Conservation (phyloP, 35 echinoderm and acorn worm genomes). For the Heliocidaris erythrogramma region DNA sequence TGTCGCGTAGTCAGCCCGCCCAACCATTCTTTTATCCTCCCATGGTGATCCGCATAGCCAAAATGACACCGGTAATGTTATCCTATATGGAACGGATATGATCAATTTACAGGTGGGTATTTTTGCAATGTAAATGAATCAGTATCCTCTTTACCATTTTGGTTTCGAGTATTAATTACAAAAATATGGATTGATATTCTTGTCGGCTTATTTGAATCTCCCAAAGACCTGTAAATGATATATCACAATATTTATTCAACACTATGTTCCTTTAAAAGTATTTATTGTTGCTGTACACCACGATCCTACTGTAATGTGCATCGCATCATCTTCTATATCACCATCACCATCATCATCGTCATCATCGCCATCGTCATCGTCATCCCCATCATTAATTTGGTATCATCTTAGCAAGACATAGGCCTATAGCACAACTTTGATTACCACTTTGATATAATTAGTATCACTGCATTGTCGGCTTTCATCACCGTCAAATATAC, state of each 20-base stretch:
- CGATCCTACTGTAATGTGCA: too few relatives aligned
- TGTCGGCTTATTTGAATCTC: not conserved
- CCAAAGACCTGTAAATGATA: not conserved
- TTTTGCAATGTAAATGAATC: too few relatives aligned
- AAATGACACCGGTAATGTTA: not conserved
- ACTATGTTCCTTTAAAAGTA: not conserved
- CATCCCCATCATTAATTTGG: too few relatives aligned
- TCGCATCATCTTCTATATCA: too few relatives aligned
- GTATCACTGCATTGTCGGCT: not conserved
- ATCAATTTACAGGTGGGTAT: not conserved
- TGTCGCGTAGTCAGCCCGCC: too few relatives aligned
- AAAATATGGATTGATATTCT: conserved; percentile 3
- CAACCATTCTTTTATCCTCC: not conserved
- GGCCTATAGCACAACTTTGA: too few relatives aligned
- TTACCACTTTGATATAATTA: too few relatives aligned
- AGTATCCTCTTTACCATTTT: not conserved
- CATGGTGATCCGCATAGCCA: not conserved
- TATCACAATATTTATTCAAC: not conserved
- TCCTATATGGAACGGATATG: not conserved
- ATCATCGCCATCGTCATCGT: too few relatives aligned
- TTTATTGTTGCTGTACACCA: too few relatives aligned
- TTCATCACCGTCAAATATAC: not conserved
- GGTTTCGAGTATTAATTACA: not conserved
- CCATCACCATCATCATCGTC: too few relatives aligned
- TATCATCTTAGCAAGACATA: too few relatives aligned